Base-by-base conservation (phyloP, 2,113 vertebrate species). In the Strigops habroptila region DNA sequence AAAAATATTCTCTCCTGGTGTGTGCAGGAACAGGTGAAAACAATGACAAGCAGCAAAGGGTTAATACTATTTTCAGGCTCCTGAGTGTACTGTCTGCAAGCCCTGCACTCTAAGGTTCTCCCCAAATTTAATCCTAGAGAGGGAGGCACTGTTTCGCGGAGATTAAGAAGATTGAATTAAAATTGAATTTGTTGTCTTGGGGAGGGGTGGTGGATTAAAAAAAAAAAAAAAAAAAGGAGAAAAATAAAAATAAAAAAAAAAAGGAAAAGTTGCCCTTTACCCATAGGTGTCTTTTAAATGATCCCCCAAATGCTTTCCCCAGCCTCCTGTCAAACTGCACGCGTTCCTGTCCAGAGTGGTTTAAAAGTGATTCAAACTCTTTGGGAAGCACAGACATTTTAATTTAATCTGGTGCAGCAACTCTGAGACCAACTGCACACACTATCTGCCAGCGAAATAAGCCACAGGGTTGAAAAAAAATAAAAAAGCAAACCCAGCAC, bases 281-380 rank as follows among this genome's bases (percentile, higher is more conserved):
- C 10, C 12, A 7, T 8, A 22, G 33, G 28, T 51, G 18, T 30
- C 69, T 77, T 51, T 6, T 6, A 7, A 67, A 14, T 70, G 1
- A 10, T 23, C 17, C n/a, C n/a, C 25, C 44, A 4, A 6, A 2
- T 2, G 23, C 69, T 21, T 27, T 6, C 39, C 53, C 24, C 81
- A 1, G 60, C 4, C 4, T 90, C 90, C 96, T 96, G 96, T 96
- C 96, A 96, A 89, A 75, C 25, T 46, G 33, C 88, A 7, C 57
- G 2, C 65, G 53, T 59, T 88, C 43, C 81, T 9, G 22, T 3
- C 75, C 5, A 0, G 63, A 69, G 83, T n/a, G 74, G 3, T 81
- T 68, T 41, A 52, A 59, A 12, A 51, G 73, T 10, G 13, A 84
- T 91, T 68, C 73, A 79, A 87, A 69, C 35, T 59, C 77, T 44